Evolutionary conservation across 2,113 vertebrate genomes (phyloP).

Genomic region (Heptranchias perlo): DNA sequence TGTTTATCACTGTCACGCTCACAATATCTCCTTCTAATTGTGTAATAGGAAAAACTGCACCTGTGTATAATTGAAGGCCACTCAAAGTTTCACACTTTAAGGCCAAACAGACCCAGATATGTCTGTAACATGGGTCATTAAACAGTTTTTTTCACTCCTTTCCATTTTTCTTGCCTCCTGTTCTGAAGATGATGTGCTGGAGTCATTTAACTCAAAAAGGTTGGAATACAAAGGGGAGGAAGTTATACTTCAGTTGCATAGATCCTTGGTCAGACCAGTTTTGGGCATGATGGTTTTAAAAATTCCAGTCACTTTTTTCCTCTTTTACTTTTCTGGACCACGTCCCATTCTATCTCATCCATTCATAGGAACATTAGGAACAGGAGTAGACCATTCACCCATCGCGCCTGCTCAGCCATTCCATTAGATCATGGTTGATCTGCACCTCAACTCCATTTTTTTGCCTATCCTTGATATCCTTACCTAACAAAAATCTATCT

Average conservation of each 20-base stretch:
- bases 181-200: not conserved
- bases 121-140: not conserved
- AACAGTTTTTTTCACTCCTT: not conserved
- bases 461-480: no score
- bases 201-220: not conserved
- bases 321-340: not conserved
- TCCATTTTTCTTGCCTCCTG: not conserved
- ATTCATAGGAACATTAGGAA: not conserved
- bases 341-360: not conserved
- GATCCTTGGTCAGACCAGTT: no score
- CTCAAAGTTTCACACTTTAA: not conserved
- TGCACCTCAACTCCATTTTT: not conserved
- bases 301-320: not conserved
- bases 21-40: not conserved
- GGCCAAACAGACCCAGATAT: not conserved
- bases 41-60: not conserved
- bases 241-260: not conserved
- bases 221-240: not conserved
- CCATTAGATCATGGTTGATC: not conserved
- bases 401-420: not conserved
- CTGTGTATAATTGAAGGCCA: not conserved
- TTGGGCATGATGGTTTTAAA: not conserved
- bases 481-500: no score
- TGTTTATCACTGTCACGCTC: not conserved
- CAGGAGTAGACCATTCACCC: no score